These are phyloP conservation scores for Alitta virens DNA, from an alignment of 2,888 invertebrate species.

Conservation along the genomic window DNA sequence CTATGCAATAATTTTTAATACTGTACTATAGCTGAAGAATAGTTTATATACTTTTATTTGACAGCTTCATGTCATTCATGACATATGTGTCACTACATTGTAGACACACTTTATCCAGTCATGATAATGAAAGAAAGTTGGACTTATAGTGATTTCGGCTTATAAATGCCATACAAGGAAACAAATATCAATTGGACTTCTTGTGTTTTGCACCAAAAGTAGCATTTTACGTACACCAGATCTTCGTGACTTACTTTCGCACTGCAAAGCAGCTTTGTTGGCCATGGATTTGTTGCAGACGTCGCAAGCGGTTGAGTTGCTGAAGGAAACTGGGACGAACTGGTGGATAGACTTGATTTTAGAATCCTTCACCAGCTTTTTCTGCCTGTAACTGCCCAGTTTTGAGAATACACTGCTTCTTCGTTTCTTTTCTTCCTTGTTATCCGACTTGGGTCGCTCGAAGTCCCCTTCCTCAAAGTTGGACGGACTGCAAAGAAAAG, in stretches of 20 bases:
- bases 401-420: constrained; percentile 49
- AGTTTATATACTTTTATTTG: too few relatives aligned
- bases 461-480: constrained; percentile 15
- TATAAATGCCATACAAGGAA: too few relatives aligned
- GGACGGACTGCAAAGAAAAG: constrained; percentile 2
- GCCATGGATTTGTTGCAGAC: constrained; percentile 76
- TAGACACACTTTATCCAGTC: too few relatives aligned
- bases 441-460: constrained; percentile 11
- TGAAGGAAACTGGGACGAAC: constrained; percentile 71
- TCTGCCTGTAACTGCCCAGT: constrained; percentile 48
- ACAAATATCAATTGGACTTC: too few relatives aligned
- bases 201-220: too few relatives aligned
- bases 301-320: constrained; percentile 62
- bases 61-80: too few relatives aligned
- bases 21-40: too few relatives aligned
- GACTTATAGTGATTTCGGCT: too few relatives aligned
- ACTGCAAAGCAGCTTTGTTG: constrained; percentile 79
- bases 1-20: too few relatives aligned
- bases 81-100: too few relatives aligned
- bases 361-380: constrained; percentile 26
- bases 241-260: constrained; percentile 83
- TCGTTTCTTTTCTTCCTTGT: constrained; percentile 37
- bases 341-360: constrained; percentile 61
- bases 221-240: too few relatives aligned
- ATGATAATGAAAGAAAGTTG: too few relatives aligned